Evolutionary conservation across 2,797 vertebrate genomes (phyloP).

Genomic region (Hapalemur alaotrensis): DNA sequence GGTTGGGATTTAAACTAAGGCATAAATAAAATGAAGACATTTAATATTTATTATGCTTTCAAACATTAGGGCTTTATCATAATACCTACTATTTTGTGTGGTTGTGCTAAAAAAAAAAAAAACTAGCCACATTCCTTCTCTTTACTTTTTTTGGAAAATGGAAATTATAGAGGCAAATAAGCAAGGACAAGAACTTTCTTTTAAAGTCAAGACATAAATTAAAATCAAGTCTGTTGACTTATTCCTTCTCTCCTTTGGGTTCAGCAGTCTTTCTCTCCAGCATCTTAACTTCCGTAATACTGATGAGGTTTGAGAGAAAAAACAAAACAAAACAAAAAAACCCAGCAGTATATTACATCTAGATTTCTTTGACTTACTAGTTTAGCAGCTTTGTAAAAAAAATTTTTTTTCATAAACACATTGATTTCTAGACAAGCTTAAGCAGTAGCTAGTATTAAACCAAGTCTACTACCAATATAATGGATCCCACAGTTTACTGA

Average conservation of each 20-base stretch:
- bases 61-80: neutral
- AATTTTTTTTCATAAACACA: neutral
- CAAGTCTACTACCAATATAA: neutral
- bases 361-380: neutral
- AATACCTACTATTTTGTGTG: neutral
- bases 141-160: neutral
- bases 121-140: neutral
- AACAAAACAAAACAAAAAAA: too few relatives aligned
- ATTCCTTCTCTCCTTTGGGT: neutral
- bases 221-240: neutral
- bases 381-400: neutral
- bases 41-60: neutral
- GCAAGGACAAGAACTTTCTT: neutral
- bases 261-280: neutral
- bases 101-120: neutral
- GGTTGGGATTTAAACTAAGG: neutral
- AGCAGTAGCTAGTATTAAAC: neutral
- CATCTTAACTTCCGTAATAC: neutral
- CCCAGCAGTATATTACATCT: neutral
- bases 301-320: neutral
- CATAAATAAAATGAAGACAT: slow-evolving; percentile 15
- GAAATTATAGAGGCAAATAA: neutral
- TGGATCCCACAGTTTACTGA: neutral
- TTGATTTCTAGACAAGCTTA: neutral
- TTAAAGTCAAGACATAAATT: neutral